Evolutionary conservation across 2,113 vertebrate species (phyloP), one percentile per base, ranked within the genome.

Genomic region (Ochotona curzoniae): DNA sequence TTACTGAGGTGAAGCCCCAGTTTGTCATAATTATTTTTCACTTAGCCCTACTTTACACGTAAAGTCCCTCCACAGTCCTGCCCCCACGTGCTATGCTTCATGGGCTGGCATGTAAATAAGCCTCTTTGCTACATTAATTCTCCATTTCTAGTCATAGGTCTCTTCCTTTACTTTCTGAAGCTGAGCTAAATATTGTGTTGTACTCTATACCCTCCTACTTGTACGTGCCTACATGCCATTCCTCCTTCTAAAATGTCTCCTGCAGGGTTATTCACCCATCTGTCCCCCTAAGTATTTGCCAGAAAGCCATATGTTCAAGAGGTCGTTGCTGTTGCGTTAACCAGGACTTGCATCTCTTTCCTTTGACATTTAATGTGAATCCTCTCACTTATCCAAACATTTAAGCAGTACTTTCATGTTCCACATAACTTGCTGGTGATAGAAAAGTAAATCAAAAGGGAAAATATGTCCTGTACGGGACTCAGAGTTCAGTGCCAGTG

Each of bases 191-290:
- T 86, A 7, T 15, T 76, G 21, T 73, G n/a, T 17, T n/a, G 57
- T 44, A 87, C 5, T 38, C n/a, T n/a, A n/a, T 30, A n/a, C n/a
- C 23, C 75, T 90, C 38, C 6, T 64, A 9, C 12, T 66, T 64
- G 18, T 78, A 2, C 0, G 9, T 25, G 64, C 84, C 90, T 91
- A 23, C 23, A 60, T 66, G 73, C 30, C 38, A 70, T 2, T 47
- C 91, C 25, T 85, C 7, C 76, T 83, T 47, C 44, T 70, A 82
- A 83, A 89, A 67, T 71, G 10, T 76, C 80, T 80, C 17, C 71
- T 3, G 76, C 7, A 80, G 12, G 84, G 57, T 67, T 80, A 61
- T 35, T 66, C n/a, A 30, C 64, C 61, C 76, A 35, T 81, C 38
- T 91, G 11, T 47, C 18, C 13, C 3, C 83, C 38, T 74, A 71